These are phyloP conservation scores for Rhagonycha lutea DNA, from an alignment of 2,888 invertebrate genomes.

Conservation along the genomic window DNA sequence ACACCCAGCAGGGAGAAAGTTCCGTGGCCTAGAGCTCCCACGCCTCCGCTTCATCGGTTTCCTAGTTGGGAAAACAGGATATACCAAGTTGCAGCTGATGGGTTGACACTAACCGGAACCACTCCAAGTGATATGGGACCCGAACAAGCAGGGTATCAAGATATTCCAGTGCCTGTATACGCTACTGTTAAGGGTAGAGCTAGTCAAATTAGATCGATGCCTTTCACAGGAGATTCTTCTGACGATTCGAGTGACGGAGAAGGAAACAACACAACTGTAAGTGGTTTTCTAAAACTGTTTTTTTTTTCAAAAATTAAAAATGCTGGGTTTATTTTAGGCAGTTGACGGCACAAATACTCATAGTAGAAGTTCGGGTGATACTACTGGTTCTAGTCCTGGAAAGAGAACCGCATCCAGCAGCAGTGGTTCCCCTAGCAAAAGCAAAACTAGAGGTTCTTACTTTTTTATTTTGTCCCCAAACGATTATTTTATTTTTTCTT, in stretches of 20 bases:
- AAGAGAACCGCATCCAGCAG: slow-evolving; percentile 69
- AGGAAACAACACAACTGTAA: slow-evolving; percentile 58
- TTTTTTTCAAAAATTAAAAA: background rate
- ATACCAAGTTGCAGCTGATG: slow-evolving; percentile 77
- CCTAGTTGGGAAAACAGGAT: slow-evolving; percentile 89
- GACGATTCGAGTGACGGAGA: slow-evolving; percentile 95
- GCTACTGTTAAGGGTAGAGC: slow-evolving; percentile 96
- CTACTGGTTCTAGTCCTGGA: slow-evolving; percentile 82
- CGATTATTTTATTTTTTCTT: slow-evolving; percentile 31
- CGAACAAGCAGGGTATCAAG: slow-evolving; percentile 79
- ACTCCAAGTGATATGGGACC: slow-evolving; percentile 53
- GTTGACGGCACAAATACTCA: slow-evolving; percentile 65
- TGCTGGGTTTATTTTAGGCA: slow-evolving; percentile 40
- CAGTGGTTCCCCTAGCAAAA: slow-evolving; percentile 80
- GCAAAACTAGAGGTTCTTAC: slow-evolving; percentile 75
- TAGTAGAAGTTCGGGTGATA: slow-evolving; percentile 84
- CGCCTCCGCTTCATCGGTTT: slow-evolving; percentile 88
- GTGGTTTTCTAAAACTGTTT: slow-evolving; percentile 25
- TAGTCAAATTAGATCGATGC: slow-evolving; percentile 94
- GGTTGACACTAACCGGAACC: slow-evolving; percentile 55
- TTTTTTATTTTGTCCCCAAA: slow-evolving; percentile 30
- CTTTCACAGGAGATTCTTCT: slow-evolving; percentile 92
- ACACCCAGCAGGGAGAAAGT: slow-evolving; percentile 79
- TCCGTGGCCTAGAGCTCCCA: slow-evolving; percentile 67
- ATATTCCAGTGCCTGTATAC: slow-evolving; percentile 92